These are phyloP conservation scores for Burhinus oedicnemus DNA, from an alignment of 2,113 vertebrate species.

Conservation along the genomic window DNA sequence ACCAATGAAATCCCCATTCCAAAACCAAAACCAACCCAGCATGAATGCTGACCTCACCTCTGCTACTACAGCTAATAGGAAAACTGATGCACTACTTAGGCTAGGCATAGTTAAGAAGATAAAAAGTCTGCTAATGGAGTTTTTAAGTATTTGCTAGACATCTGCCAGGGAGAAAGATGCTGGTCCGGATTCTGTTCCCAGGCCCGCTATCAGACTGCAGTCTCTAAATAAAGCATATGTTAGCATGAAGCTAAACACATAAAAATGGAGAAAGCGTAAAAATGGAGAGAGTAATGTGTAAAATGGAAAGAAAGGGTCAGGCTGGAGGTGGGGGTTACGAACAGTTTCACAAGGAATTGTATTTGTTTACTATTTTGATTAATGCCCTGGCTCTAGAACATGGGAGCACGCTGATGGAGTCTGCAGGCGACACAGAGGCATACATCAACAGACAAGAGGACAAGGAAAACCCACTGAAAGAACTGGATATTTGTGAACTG, in stretches of 20 bases:
- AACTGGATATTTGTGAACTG: not conserved
- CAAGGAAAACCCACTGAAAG: not conserved
- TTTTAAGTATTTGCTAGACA: not conserved
- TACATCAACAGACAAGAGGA: not conserved
- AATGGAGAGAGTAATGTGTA: not conserved
- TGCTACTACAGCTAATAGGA: not conserved
- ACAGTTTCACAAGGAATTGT: not conserved
- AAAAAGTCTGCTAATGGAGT: not conserved
- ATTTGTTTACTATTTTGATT: not conserved
- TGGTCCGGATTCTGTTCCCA: not conserved
- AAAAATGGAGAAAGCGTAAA: not conserved
- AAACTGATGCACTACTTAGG: not conserved
- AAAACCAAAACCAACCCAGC: constrained; percentile 11
- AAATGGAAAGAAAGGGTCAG: not conserved
- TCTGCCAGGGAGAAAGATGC: not conserved
- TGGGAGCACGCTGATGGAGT: not conserved
- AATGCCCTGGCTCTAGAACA: not conserved
- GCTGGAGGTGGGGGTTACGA: not conserved
- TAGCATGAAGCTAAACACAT: not conserved
- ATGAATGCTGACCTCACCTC: not conserved
- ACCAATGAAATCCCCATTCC: not conserved
- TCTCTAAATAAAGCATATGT: not conserved
- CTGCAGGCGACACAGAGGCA: not conserved
- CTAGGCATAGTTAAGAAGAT: not conserved
- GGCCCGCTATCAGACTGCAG: not conserved